Base-by-base conservation (phyloP, 2,113 vertebrate genomes). In the Arvicanthis niloticus region DNA sequence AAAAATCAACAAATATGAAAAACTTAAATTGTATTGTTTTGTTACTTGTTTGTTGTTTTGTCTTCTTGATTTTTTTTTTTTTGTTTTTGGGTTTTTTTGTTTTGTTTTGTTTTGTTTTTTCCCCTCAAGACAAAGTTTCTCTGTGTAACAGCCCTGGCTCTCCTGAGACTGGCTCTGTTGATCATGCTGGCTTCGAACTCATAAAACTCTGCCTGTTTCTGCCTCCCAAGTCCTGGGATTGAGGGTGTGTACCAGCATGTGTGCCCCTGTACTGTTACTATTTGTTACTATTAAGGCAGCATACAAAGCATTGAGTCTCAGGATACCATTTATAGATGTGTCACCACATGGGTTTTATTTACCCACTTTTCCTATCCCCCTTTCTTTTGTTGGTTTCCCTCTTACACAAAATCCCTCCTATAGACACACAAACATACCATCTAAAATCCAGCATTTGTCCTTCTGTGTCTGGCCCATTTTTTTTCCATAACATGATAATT, bases 1-100 rank as follows among this genome's bases (percentile, higher is more conserved):
- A 26, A 88, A 88, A 94, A 91, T 93, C 56, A 84, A 60, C 37
- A 73, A 89, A 84, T 56, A 34, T 65, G 8, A 53, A 97, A 81
- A 68, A 34, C 2, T 60, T 91, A 88, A 53, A 60, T 42, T 72
- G 21, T 40, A 56, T 19, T 68, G 4, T 81, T 73, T 51, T 40
- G 7, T 37, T 31, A 48, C 21, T 40, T 73, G 37, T 72, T 72
- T 19, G 17, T 73, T n/a, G 70, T 22, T 73, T 73, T 73, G 21
- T 40, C 17, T 73, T 73, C n/a, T 40, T 67, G 65, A 31, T 31
- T 67, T 67, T 13, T n/a, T n/a, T 72, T 72, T n/a, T 2, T 72
- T 72, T 72, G 16, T n/a, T 70, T 7, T 5, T 13, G n/a, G n/a
- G n/a, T 68, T 37, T 26, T 70, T 70, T 68, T 31, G 7, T 70